Evolutionary conservation across 1,140 invertebrate species (phyloP), one percentile per base, ranked within the genome.

Genomic region (Luehdorfia chinensis): DNA sequence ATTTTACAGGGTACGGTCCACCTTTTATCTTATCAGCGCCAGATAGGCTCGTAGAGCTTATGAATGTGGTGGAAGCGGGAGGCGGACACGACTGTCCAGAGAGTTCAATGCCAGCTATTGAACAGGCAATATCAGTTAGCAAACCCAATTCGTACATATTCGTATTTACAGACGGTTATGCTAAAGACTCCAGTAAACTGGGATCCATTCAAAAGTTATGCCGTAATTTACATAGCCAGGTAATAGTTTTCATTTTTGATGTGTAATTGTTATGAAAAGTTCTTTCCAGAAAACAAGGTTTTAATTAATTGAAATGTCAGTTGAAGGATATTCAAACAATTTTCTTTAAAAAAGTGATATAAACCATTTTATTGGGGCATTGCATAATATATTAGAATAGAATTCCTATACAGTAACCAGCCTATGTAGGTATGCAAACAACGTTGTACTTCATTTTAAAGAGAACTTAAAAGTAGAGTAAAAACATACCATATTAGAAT

Each of bases 71-170:
- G 3, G 87, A 87, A 50, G 87, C 89, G 0, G 84, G 86, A 30
- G 90, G 90, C 7, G 91, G 90, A 5, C 85, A 87, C 0, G 91
- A 91, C 41, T 93, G 91, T 73, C 91, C 91, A 0, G 92, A 93
- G 70, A 90, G 91, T 78, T 87, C 89, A 13, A 63, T 92, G 1
- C 74, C 84, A 1, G 91, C 89, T 9, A 90, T 92, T 30, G 87
- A 89, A 56, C 85, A 83, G 57, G 92, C 90, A 0, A 68, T 93
- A 2, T 86, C 90, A 53, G 76, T 84, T 1, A 89, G 90, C 28
- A 66, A 89, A 8, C 88, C 90, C 0, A 80, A 87, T 31, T 92
- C 91, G 0, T 88, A 87, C 48, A 88, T 93, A 31, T 92, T 91
- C 56, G 89, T 93, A 0, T 92, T 93, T 63, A 92, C 91, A 2